A percentile compares a stretch with the other conserved stretches of the same genome.
phyloP scores from a whole-genome alignment of 2,797 vertebrate genomes.

The Hydrolagus colliei region DNA sequence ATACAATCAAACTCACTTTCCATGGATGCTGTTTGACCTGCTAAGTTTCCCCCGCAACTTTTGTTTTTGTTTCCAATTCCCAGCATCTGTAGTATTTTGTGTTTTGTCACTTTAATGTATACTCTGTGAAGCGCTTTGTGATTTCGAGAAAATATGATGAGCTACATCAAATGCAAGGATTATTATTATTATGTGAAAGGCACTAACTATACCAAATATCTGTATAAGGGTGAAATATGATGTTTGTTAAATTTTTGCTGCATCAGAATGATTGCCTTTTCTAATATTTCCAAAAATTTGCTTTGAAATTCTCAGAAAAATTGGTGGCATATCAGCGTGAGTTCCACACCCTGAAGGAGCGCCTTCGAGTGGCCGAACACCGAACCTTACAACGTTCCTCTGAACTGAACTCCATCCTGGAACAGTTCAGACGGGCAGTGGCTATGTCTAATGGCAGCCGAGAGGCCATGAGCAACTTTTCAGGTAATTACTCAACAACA shows the following conservation, averaged over 20 bases:
- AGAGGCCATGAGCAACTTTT: constrained; percentile 77
- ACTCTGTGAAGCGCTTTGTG: no score
- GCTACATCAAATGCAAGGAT: no score
- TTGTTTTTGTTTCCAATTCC: no score
- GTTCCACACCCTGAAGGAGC: constrained; percentile 90
- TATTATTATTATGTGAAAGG: no score
- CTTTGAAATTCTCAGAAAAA: constrained; percentile 65
- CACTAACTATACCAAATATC: no score
- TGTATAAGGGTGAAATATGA: no score
- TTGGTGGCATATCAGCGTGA: constrained; percentile 90
- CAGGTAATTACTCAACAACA: constrained; percentile 58
- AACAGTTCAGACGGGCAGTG: constrained; percentile 84
- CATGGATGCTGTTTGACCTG: no score
- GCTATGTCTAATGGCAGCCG: constrained; percentile 85
- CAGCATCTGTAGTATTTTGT: no score
- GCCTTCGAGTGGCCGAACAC: constrained; percentile 89
- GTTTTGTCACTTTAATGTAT: no score
- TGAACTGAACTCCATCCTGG: constrained; percentile 84
- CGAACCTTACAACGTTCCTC: constrained; percentile 90
- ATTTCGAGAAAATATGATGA: no score
- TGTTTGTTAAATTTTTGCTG: neutral
- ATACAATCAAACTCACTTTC: no score
- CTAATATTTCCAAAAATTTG: constrained; percentile 30
- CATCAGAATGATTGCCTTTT: neutral
- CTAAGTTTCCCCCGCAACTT: no score